Percentiles rank a stretch among this genome's conserved stretches.
phyloP scores from a whole-genome alignment of 2,888 invertebrate species.

The Cryptophagus acutangulus region DNA sequence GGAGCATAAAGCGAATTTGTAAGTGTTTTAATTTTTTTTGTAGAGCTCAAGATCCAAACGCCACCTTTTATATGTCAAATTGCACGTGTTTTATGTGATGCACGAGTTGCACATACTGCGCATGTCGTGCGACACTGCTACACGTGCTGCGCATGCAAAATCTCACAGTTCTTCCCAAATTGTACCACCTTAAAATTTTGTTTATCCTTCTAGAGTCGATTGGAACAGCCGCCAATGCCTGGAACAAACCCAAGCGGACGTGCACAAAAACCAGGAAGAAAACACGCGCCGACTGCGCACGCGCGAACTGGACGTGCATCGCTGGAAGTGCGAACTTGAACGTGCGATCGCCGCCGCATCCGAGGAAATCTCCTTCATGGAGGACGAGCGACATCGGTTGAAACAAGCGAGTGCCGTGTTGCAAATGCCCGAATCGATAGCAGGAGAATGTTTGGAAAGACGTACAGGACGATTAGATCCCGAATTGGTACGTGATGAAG shows the following conservation, averaged over 20 bases:
- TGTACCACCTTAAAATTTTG: too few species aligned
- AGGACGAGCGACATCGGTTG: constrained; percentile 62
- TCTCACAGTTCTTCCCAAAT: too few species aligned
- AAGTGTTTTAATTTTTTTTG: too few species aligned
- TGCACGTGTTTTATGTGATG: too few species aligned
- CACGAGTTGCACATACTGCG: too few species aligned
- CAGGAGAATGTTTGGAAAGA: constrained; percentile 66
- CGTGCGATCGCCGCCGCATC: constrained; percentile 62
- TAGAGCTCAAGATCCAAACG: too few species aligned
- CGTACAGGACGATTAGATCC: constrained; percentile 65
- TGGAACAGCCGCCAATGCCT: constrained; percentile 62
- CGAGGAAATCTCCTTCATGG: constrained; percentile 64
- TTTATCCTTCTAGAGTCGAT: constrained; percentile 49
- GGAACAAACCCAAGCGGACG: constrained; percentile 58
- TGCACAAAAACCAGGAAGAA: constrained; percentile 65
- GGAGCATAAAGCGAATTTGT: constrained; percentile 41
- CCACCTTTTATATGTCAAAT: too few species aligned
- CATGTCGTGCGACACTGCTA: too few species aligned
- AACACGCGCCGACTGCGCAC: constrained; percentile 61
- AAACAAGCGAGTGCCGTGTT: constrained; percentile 64
- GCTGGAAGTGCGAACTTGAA: constrained; percentile 73
- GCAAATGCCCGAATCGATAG: constrained; percentile 67
- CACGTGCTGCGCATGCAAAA: too few species aligned
- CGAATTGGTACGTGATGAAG: constrained; percentile 70
- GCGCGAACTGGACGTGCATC: constrained; percentile 63